phyloP scores from a whole-genome alignment of 2,113 vertebrate genomes.

The Takifugu flavidus region DNA sequence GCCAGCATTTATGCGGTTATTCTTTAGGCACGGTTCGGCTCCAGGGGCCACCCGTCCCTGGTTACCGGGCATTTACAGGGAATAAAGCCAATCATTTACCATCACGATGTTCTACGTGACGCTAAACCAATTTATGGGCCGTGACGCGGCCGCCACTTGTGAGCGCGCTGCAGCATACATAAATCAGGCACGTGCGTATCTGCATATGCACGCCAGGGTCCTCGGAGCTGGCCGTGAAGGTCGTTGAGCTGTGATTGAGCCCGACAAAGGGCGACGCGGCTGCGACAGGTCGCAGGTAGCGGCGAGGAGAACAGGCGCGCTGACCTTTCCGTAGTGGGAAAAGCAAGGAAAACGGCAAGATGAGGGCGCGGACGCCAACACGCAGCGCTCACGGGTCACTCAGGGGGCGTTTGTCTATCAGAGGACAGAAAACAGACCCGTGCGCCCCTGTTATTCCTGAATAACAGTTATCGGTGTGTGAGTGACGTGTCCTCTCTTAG shows the following conservation, averaged over 20 bases:
- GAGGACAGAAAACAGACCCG: too few species aligned
- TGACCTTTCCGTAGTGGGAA: conserved; percentile 14
- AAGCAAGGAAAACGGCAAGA: conserved; percentile 3
- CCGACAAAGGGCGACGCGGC: conserved; percentile 42
- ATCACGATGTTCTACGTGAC: conserved; percentile 13
- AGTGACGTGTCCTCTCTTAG: too few species aligned
- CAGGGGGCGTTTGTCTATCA: too few species aligned
- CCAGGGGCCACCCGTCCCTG: conserved; percentile 6
- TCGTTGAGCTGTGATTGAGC: conserved; percentile 40
- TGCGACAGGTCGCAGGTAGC: conserved; percentile 18
- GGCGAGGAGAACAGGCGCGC: conserved; percentile 7
- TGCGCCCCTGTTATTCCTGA: too few species aligned
- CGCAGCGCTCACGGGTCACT: not conserved
- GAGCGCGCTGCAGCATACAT: conserved; percentile 14
- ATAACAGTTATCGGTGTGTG: too few species aligned
- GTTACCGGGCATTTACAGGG: conserved; percentile 2
- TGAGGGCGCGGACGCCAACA: conserved; percentile 2
- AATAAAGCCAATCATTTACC: conserved; percentile 22
- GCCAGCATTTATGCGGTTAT: not conserved
- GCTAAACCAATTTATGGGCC: conserved; percentile 37
- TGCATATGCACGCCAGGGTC: conserved; percentile 5
- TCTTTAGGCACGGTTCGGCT: conserved; percentile 8
- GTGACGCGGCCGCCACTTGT: conserved; percentile 19
- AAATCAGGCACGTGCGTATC: conserved; percentile 22
- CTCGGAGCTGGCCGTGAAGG: conserved; percentile 24